Base-by-base conservation (phyloP, 2,113 vertebrate species). In the Ophiodon elongatus region DNA sequence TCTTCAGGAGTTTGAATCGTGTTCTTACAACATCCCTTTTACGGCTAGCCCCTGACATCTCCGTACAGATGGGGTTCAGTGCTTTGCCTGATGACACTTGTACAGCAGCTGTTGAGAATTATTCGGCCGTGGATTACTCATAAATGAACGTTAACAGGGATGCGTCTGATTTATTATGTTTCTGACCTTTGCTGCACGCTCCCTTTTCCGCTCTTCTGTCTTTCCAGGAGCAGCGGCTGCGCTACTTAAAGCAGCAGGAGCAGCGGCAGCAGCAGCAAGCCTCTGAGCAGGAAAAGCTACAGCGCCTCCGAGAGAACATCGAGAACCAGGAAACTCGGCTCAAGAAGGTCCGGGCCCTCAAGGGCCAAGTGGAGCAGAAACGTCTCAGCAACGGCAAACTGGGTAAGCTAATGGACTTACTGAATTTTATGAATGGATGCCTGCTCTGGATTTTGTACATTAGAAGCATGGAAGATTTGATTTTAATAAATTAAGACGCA, bases 321-420 rank as follows among this genome's bases (percentile, higher is more conserved):
- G 98, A 99, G 82, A 98, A 94, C 89, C 98, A 99, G 91, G 98
- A 99, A 88, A 95, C 96, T 8, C 97, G 98, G 80, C 96, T 99
- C 23, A 98, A 97, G 89, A 98, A 97, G 94, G 98, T 99, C 72
- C 96, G 98, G 52, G 97, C 97, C 0, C 94, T 99, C 17, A 99
- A 98, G 92, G 97, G 98, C 76, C 98, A 98, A 0, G 98, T 99
- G 92, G 98, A 99, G 76, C 98, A 99, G 94, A 99, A 99, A 88
- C 96, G 98, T 29, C 95, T 98, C 41, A 98, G 97, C 95, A 99
- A 99, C 50, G 97, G 98, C 27, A 97, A 96, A 77, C 95, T 99
- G 11, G 97, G 98, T 99, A 86, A 96, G 96, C 39, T 19, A 13
- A 11, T 7, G 2, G 2, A 59, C 8, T 62, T 1, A 19, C 1